phyloP scores from a whole-genome alignment of 1,140 invertebrate genomes.

The Coptotermes formosanus region DNA sequence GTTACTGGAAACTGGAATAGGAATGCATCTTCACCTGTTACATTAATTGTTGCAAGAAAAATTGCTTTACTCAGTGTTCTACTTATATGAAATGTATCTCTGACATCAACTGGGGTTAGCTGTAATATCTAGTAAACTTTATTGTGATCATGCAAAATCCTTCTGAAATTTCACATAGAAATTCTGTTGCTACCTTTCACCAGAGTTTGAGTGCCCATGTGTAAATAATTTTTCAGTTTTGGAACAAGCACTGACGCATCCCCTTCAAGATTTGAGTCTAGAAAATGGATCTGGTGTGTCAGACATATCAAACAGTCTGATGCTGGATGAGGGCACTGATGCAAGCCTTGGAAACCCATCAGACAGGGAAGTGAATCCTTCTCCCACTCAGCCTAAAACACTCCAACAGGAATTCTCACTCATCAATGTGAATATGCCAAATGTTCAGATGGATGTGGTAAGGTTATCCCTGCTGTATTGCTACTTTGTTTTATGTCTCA shows the following conservation, averaged over 20 bases:
- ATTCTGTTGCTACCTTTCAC: background rate
- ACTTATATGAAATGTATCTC: too few relatives aligned
- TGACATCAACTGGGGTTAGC: too few relatives aligned
- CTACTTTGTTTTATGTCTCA: too few relatives aligned
- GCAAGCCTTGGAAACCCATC: background rate
- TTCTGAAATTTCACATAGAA: background rate
- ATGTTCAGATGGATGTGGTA: constrained; percentile 67
- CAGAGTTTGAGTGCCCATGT: background rate
- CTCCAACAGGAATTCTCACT: constrained; percentile 86
- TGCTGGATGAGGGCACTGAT: background rate
- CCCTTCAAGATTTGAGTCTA: background rate
- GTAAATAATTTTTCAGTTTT: background rate
- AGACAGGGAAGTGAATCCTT: constrained; percentile 27
- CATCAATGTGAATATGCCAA: constrained; percentile 82
- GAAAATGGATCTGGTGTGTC: constrained; percentile 22
- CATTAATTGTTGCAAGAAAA: too few relatives aligned
- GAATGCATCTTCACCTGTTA: too few relatives aligned
- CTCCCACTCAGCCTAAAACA: constrained; percentile 50
- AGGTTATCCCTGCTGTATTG: constrained; percentile 30
- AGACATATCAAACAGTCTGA: constrained; percentile 9
- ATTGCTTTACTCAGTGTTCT: too few relatives aligned
- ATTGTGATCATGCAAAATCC: too few relatives aligned
- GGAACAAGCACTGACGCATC: constrained; percentile 23
- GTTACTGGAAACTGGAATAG: too few relatives aligned
- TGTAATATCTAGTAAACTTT: too few relatives aligned